Evolutionary conservation across 2,888 invertebrate species (phyloP).

Genomic region (Lasioglossum figueresi): DNA sequence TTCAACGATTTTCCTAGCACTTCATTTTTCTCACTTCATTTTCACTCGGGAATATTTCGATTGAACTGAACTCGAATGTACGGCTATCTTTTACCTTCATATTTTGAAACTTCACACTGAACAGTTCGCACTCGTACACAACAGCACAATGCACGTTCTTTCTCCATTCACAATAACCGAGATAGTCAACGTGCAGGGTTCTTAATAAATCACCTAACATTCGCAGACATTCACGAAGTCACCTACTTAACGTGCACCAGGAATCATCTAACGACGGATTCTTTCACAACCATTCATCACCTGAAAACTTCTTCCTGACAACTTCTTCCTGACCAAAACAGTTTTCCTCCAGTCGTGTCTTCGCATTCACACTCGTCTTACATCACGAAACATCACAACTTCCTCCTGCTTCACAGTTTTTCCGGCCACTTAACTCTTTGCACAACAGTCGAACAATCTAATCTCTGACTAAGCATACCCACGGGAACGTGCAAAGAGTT

Average conservation of each 20-base stretch:
- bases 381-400: not conserved
- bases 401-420: not conserved
- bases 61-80: conserved; percentile 25
- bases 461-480: not conserved
- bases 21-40: not conserved
- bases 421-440: conserved; percentile 4
- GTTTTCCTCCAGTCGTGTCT: not conserved
- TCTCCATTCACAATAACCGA: not conserved
- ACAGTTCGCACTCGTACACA: not conserved
- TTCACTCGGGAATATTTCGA: not conserved
- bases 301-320: not conserved
- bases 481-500: conserved; percentile 9
- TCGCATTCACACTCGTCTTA: not conserved
- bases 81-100: not conserved
- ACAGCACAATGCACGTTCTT: not conserved
- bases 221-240: too few species aligned
- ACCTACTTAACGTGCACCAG: not conserved
- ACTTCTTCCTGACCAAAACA: not conserved
- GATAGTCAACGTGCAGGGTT: not conserved
- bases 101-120: not conserved
- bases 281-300: not conserved
- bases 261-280: not conserved
- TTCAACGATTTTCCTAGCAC: not conserved
- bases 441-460: not conserved
- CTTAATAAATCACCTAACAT: not conserved